Evolutionary conservation across 64 coral and sea anemone genomes (phyloP).

Genomic region (Montipora cactus): DNA sequence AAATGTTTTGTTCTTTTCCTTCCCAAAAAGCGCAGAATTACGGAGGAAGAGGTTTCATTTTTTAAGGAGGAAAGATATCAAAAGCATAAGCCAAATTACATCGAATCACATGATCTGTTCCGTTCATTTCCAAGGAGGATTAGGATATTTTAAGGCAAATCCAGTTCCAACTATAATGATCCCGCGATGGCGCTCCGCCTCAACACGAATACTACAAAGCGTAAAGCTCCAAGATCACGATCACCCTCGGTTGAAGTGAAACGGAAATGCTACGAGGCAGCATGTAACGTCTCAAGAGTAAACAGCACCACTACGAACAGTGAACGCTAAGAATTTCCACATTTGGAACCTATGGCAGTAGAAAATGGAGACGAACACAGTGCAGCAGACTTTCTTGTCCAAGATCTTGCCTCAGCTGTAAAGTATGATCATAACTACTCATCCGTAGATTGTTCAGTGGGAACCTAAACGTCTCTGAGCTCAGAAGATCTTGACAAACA

Average conservation of each 20-base stretch:
- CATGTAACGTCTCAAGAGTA: too few species aligned
- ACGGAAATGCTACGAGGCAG: too few species aligned
- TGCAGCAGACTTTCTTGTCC: too few species aligned
- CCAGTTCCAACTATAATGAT: conserved; percentile 27
- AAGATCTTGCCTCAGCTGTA: too few species aligned
- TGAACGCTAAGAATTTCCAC: too few species aligned
- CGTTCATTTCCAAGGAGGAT: conserved; percentile 13
- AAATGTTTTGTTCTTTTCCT: conserved; percentile 10
- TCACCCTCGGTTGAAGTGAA: too few species aligned
- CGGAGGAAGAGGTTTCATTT: not conserved
- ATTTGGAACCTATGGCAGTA: too few species aligned
- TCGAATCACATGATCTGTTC: conserved; percentile 25
- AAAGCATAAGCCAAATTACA: conserved; percentile 28
- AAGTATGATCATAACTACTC: not conserved
- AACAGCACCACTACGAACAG: too few species aligned
- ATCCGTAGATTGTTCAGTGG: not conserved
- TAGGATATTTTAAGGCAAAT: conserved; percentile 11
- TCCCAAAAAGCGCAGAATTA: conserved; percentile 18
- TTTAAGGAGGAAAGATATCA: conserved; percentile 32
- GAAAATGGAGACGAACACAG: too few species aligned
- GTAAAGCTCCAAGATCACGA: not conserved
- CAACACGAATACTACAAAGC: not conserved
- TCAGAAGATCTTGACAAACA: not conserved
- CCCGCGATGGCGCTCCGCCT: not conserved
- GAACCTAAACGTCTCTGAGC: not conserved